These are phyloP conservation scores for Rhyacichthys aspro DNA, from an alignment of 2,797 vertebrate genomes.

Conservation along the genomic window DNA sequence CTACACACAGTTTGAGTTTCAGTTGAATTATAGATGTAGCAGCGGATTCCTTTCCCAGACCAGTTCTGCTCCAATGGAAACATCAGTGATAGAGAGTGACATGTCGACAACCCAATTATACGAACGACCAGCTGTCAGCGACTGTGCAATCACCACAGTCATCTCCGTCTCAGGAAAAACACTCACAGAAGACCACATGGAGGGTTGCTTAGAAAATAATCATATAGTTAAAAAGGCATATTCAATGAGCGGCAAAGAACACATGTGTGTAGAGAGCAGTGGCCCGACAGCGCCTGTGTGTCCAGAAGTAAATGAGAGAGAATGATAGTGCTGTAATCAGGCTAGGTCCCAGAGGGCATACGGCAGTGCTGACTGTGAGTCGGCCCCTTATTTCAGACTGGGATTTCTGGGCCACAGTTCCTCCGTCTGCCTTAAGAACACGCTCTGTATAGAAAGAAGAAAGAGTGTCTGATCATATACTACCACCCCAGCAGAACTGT, in stretches of 20 bases:
- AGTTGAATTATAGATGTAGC: conserved; percentile 67
- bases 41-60: conserved; percentile 30
- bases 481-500: conserved; percentile 26
- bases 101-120: conserved; percentile 61
- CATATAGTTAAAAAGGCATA: conserved; percentile 53
- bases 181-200: conserved; percentile 29
- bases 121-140: conserved; percentile 52
- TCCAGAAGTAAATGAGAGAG: conserved; percentile 52
- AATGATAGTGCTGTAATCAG: conserved; percentile 70
- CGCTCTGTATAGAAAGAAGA: neutral
- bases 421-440: conserved; percentile 39
- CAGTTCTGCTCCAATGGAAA: conserved; percentile 56
- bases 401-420: conserved; percentile 71
- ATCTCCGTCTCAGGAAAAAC: conserved; percentile 26
- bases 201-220: conserved; percentile 46
- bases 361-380: conserved; percentile 60
- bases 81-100: conserved; percentile 52
- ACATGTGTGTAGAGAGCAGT: conserved; percentile 31
- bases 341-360: conserved; percentile 70
- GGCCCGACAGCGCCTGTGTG: conserved; percentile 29
- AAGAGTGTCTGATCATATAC: conserved; percentile 30
- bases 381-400: conserved; percentile 52
- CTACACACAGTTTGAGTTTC: conserved; percentile 50
- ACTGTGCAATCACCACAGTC: conserved; percentile 29
- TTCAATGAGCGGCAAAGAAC: conserved; percentile 51